Evolutionary conservation across 37 sponge, comb jelly and placozoan genomes (phyloP).

Genomic region (Haliclona indistincta): DNA sequence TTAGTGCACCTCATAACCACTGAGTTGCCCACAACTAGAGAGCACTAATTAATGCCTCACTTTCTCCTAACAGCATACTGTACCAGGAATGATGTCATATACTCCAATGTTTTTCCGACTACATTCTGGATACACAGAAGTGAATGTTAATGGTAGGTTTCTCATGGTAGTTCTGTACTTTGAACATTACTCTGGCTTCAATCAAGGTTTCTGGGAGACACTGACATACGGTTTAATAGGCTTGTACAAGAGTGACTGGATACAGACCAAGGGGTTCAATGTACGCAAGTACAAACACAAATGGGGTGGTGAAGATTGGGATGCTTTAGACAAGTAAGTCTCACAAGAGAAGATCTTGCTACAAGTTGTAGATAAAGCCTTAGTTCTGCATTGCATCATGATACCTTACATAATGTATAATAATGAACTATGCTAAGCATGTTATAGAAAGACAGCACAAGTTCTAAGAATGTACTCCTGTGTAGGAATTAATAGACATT

Average conservation of each 20-base stretch:
- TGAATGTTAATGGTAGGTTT: constrained; percentile 48
- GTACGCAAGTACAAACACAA: constrained; percentile 33
- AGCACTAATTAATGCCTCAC: neutral
- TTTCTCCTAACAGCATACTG: constrained; percentile 39
- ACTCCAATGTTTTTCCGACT: constrained; percentile 70
- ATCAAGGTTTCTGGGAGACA: constrained; percentile 68
- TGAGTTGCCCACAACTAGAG: neutral
- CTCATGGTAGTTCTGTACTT: neutral
- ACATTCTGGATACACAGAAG: constrained; percentile 52
- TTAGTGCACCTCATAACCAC: neutral
- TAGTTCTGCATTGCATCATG: too few relatives aligned
- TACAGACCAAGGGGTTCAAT: constrained; percentile 53
- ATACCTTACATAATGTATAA: too few relatives aligned
- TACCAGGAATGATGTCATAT: constrained; percentile 68
- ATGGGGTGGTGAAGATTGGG: constrained; percentile 90
- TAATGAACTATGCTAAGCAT: too few relatives aligned
- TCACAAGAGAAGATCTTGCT: neutral
- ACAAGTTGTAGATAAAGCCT: neutral
- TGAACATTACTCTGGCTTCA: neutral
- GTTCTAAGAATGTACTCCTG: too few relatives aligned
- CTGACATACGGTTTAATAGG: constrained; percentile 63
- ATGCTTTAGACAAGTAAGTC: constrained; percentile 70
- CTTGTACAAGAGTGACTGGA: constrained; percentile 79
- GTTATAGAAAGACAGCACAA: too few relatives aligned
- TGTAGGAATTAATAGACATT: neutral